phyloP scores from a whole-genome alignment of 2,797 vertebrate genomes.

The Chaunax sp. region DNA sequence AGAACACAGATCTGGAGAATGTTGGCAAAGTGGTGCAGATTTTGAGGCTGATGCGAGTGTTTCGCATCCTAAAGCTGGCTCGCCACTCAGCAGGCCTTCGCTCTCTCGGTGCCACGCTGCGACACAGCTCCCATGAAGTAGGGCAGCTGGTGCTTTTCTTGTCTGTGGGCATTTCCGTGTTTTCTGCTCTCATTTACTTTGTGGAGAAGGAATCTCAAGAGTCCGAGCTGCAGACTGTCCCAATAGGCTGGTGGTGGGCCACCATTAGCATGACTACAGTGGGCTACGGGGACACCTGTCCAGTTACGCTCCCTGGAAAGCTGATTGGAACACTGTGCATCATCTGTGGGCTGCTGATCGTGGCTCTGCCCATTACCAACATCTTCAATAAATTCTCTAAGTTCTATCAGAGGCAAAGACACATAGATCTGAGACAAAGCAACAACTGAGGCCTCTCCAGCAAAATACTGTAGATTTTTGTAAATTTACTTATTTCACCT shows the following conservation, averaged over 20 bases:
- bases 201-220: conserved; percentile 89
- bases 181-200: conserved; percentile 93
- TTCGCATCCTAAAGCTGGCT: conserved; percentile 95
- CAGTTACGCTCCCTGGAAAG: conserved; percentile 91
- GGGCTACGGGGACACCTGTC: conserved; percentile 95
- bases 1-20: conserved; percentile 91
- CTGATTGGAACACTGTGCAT: conserved; percentile 92
- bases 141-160: conserved; percentile 93
- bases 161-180: conserved; percentile 94
- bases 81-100: conserved; percentile 94
- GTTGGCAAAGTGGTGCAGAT: conserved; percentile 96
- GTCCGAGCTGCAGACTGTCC: conserved; percentile 90
- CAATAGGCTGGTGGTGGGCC: conserved; percentile 98
- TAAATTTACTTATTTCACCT: too few relatives aligned
- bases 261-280: conserved; percentile 99
- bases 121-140: conserved; percentile 92
- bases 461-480: too few relatives aligned
- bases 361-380: conserved; percentile 95
- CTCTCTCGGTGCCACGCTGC: conserved; percentile 91
- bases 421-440: conserved; percentile 57
- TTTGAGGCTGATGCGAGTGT: conserved; percentile 93
- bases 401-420: conserved; percentile 92
- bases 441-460: conserved; percentile 13
- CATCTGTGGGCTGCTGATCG: conserved; percentile 93
- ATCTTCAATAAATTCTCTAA: conserved; percentile 99